phyloP scores from a whole-genome alignment of 2,797 vertebrate species.

The Sebastiscus tertius region DNA sequence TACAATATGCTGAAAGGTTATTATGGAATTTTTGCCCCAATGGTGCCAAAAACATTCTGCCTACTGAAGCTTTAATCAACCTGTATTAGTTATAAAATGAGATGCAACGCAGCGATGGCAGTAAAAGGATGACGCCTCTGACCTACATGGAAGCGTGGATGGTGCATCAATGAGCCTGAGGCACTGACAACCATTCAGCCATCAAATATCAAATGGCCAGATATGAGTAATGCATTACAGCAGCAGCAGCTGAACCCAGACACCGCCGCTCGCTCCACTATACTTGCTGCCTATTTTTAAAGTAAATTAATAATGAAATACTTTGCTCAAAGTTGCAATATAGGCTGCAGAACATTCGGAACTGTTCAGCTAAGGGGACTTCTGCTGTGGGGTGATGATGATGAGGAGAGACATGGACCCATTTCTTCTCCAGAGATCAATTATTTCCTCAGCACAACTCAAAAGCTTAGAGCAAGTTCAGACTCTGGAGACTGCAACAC shows the following conservation, averaged over 20 bases:
- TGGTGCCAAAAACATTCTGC: too few relatives aligned
- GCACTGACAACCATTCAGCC: constrained; percentile 62
- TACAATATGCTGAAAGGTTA: too few relatives aligned
- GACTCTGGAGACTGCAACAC: constrained; percentile 35
- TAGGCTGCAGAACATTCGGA: background rate
- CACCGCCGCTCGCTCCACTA: background rate
- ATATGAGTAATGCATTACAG: constrained; percentile 50
- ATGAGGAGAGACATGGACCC: background rate
- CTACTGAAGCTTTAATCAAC: too few relatives aligned
- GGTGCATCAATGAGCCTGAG: constrained; percentile 55
- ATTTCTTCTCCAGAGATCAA: constrained; percentile 57
- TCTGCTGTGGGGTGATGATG: background rate
- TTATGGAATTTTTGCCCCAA: too few relatives aligned
- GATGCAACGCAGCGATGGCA: background rate
- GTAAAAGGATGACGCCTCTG: constrained; percentile 32
- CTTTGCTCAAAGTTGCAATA: constrained; percentile 32
- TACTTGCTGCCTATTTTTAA: background rate
- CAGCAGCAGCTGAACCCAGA: constrained; percentile 5
- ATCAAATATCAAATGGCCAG: constrained; percentile 65
- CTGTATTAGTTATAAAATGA: background rate
- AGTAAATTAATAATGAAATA: constrained; percentile 2
- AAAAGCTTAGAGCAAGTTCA: constrained; percentile 27
- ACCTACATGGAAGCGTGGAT: constrained; percentile 63
- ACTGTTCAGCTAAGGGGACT: background rate
- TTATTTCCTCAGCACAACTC: constrained; percentile 43